Evolutionary conservation across 2,888 invertebrate genomes (phyloP).

Genomic region (Cryptosula pallasiana): DNA sequence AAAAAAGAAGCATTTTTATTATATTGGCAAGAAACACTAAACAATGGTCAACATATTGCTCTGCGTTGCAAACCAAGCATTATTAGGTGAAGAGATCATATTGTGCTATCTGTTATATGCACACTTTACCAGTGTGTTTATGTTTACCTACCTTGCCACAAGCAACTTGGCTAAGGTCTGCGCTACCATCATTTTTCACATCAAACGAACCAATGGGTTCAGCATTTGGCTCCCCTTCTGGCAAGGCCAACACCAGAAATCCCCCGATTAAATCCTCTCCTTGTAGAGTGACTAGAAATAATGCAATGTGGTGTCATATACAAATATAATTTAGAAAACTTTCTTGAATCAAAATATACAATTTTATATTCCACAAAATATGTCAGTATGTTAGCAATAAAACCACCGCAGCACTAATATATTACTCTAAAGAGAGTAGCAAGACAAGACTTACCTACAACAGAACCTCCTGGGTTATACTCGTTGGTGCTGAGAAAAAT

Average conservation of each 20-base stretch:
- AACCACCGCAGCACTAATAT: too few species aligned
- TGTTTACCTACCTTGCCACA: not conserved
- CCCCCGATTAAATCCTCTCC: not conserved
- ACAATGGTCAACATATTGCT: too few species aligned
- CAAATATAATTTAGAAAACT: too few species aligned
- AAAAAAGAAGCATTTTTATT: too few species aligned
- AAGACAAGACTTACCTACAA: constrained; percentile 20
- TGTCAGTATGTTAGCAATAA: too few species aligned
- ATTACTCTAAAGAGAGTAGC: too few species aligned
- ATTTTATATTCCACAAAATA: too few species aligned
- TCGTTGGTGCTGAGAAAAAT: not conserved
- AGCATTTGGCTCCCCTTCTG: not conserved
- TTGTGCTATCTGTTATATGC: not conserved
- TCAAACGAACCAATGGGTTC: not conserved
- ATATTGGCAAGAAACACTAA: too few species aligned
- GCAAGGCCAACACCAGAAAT: not conserved
- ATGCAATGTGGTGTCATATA: too few species aligned
- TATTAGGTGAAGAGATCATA: too few species aligned
- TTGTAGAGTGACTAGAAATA: not conserved
- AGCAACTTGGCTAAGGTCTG: not conserved
- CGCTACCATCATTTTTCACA: not conserved
- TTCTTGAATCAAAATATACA: too few species aligned
- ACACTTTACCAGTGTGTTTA: not conserved
- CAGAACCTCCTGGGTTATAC: not conserved
- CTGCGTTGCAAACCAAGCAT: too few species aligned